Percentiles rank a stretch among this genome's conserved stretches.
These are phyloP conservation scores for Peromyscus nudipes DNA, from an alignment of 2,797 vertebrate genomes.

Conservation along the genomic window DNA sequence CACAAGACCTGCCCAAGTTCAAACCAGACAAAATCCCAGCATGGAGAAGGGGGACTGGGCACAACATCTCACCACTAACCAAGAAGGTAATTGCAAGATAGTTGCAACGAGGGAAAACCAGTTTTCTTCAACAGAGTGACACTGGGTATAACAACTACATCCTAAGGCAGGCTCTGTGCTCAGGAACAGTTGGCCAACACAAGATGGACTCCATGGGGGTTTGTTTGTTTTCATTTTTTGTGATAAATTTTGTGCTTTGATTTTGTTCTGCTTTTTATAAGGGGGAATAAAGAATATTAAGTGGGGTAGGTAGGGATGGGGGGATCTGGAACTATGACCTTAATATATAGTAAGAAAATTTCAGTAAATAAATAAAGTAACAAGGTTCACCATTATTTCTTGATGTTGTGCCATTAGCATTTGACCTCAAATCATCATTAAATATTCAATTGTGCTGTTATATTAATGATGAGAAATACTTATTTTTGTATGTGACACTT, in stretches of 20 bases:
- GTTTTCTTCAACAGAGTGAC: not conserved
- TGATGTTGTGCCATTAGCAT: slow-evolving; percentile 73
- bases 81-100: not conserved
- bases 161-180: no score
- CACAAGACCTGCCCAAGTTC: not conserved
- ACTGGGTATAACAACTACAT: not conserved
- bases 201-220: not conserved
- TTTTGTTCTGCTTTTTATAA: not conserved
- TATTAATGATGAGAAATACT: slow-evolving; percentile 78
- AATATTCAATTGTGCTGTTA: slow-evolving; percentile 76
- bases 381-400: slow-evolving; percentile 52
- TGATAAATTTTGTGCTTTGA: not conserved
- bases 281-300: not conserved
- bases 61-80: not conserved
- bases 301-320: not conserved
- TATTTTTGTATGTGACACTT: slow-evolving; percentile 75
- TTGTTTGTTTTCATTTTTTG: not conserved
- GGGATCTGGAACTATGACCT: not conserved
- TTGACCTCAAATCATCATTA: slow-evolving; percentile 77
- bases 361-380: slow-evolving; percentile 25
- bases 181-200: not conserved
- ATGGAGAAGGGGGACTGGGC: not conserved
- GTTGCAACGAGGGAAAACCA: not conserved
- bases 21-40: not conserved
- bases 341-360: not conserved